Percentiles rank a stretch among this genome's conserved stretches.
Conservation (phyloP, 2,113 vertebrate genomes). For the Oophaga pumilio region DNA sequence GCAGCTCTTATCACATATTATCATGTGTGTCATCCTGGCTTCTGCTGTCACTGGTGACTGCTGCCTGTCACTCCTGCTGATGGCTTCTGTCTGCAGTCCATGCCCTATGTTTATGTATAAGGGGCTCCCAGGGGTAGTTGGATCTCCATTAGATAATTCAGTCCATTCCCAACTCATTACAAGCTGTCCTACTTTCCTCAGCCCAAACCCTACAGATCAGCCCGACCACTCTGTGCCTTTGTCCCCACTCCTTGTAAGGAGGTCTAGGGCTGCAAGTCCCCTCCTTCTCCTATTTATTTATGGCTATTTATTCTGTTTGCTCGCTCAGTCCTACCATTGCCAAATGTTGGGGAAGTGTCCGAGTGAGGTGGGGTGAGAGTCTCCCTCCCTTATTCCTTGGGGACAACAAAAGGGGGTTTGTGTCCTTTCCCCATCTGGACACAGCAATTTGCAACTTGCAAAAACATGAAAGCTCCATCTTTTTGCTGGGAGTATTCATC, state of each 20-base stretch:
- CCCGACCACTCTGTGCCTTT: constrained; percentile 49
- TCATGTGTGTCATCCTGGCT: not conserved
- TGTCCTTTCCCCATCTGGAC: constrained; percentile 67
- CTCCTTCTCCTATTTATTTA: constrained; percentile 57
- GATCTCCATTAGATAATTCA: constrained; percentile 47
- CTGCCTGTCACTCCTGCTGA: constrained; percentile 16
- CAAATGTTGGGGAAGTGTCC: constrained; percentile 62
- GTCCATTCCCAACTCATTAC: constrained; percentile 54
- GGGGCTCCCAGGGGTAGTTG: constrained; percentile 14
- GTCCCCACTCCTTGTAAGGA: constrained; percentile 46
- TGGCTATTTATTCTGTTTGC: constrained; percentile 51
- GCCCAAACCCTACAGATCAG: constrained; percentile 33
- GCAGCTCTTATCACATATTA: not conserved
- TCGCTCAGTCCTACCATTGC: constrained; percentile 49
- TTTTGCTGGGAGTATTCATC: constrained; percentile 69
- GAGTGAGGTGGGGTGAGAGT: constrained; percentile 50
- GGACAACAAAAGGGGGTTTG: constrained; percentile 66
- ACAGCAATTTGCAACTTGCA: constrained; percentile 71
- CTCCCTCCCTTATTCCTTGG: constrained; percentile 44
- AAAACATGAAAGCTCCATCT: constrained; percentile 64
- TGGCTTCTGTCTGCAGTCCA: not conserved
- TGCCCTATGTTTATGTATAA: constrained; percentile 17
- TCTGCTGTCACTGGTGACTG: constrained; percentile 6
- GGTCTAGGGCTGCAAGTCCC: constrained; percentile 23
- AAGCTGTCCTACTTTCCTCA: constrained; percentile 35